phyloP scores from a whole-genome alignment of 2,888 invertebrate species.

The Lydus trimaculatus region DNA sequence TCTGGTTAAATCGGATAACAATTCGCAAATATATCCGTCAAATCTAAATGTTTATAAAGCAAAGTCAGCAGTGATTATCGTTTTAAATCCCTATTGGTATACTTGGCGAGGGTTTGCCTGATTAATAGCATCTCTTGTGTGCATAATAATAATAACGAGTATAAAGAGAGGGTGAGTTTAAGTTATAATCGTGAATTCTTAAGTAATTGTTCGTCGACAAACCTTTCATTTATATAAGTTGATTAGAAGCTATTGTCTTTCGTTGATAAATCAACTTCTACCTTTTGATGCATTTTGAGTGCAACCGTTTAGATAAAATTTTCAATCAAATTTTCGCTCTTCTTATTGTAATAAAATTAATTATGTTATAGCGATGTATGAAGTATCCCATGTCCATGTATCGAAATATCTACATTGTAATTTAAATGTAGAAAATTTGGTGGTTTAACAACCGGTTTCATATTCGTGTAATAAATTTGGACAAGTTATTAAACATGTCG shows the following conservation, averaged over 20 bases:
- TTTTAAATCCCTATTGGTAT: conserved; percentile 3
- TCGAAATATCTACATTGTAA: conserved; percentile 26
- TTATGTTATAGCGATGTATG: not conserved
- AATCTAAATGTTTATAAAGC: conserved; percentile 1
- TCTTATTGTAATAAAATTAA: not conserved
- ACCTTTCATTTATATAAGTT: not conserved
- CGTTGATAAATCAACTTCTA: not conserved
- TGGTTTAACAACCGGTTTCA: conserved; percentile 47
- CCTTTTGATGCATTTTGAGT: not conserved
- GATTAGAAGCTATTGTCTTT: conserved; percentile 2
- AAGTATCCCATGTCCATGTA: not conserved
- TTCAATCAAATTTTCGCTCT: not conserved
- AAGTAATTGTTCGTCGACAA: conserved; percentile 4
- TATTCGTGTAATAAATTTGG: conserved; percentile 46
- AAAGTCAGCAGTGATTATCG: conserved; percentile 11
- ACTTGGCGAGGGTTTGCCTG: conserved; percentile 17
- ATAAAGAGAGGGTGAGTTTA: conserved; percentile 5
- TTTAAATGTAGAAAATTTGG: conserved; percentile 42
- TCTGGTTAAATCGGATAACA: not conserved
- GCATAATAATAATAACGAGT: conserved; percentile 9
- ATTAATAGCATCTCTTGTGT: conserved; percentile 33
- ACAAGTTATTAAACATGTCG: conserved; percentile 45
- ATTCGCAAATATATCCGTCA: not conserved
- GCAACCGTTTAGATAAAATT: not conserved
- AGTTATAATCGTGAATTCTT: conserved; percentile 8